These are phyloP conservation scores for Oxyruncus cristatus DNA, from an alignment of 2,113 vertebrate genomes.

Conservation along the genomic window DNA sequence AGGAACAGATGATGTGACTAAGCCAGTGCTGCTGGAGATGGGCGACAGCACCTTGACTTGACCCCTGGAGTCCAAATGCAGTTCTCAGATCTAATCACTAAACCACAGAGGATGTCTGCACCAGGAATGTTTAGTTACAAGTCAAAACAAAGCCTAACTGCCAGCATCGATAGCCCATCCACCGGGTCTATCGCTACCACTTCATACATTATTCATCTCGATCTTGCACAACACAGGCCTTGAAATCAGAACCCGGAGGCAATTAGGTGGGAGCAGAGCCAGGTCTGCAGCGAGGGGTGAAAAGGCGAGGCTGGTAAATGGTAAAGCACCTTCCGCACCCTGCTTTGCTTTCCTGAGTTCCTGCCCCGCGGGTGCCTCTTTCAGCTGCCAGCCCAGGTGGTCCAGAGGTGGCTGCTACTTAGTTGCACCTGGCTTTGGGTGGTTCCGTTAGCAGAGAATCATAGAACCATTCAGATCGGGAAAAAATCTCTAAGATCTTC, in stretches of 20 bases:
- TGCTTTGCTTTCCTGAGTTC: background rate
- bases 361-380: background rate
- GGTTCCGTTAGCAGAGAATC: background rate
- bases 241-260: background rate
- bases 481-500: background rate
- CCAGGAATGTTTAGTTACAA: conserved; percentile 12
- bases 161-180: background rate
- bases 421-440: background rate
- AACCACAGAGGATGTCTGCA: conserved; percentile 40
- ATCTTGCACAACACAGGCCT: background rate
- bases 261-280: background rate
- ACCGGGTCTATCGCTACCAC: background rate
- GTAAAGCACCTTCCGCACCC: background rate
- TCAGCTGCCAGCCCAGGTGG: background rate
- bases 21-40: background rate
- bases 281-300: background rate
- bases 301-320: background rate
- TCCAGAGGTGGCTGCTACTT: background rate
- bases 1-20: background rate
- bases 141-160: conserved; percentile 26
- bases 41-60: background rate
- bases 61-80: background rate
- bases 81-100: conserved; percentile 17
- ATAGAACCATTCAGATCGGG: background rate
- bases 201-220: background rate